These are phyloP conservation scores for Corythoichthys intestinalis DNA, from an alignment of 2,113 vertebrate species.

Conservation along the genomic window DNA sequence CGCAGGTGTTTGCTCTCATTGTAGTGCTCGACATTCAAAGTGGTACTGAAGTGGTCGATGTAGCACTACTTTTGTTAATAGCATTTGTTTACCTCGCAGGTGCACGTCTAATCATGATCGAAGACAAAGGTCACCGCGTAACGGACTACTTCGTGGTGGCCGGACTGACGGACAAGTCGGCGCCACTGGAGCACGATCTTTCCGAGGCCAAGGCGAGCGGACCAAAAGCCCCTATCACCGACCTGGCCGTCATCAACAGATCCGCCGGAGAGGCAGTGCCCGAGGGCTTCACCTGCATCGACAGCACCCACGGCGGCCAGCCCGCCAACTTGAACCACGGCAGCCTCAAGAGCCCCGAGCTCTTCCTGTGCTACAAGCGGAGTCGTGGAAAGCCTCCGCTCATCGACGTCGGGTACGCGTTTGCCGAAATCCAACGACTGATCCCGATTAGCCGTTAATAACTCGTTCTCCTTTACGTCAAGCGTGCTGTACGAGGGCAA, in stretches of 20 bases:
- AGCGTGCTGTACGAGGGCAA: slow-evolving; percentile 93
- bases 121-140: slow-evolving; percentile 95
- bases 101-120: slow-evolving; percentile 81
- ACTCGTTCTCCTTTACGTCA: slow-evolving; percentile 42
- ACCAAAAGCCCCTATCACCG: slow-evolving; percentile 92
- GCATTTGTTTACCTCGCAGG: slow-evolving; percentile 49
- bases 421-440: background rate
- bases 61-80: too few species aligned
- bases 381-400: slow-evolving; percentile 86
- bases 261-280: slow-evolving; percentile 90
- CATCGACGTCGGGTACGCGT: slow-evolving; percentile 87
- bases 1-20: slow-evolving; percentile 53
- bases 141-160: slow-evolving; percentile 98
- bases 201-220: slow-evolving; percentile 86
- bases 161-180: slow-evolving; percentile 88
- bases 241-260: slow-evolving; percentile 91
- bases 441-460: background rate
- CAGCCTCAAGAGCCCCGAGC: slow-evolving; percentile 94
- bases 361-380: slow-evolving; percentile 93
- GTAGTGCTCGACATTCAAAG: slow-evolving; percentile 11
- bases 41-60: background rate
- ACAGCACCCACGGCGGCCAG: slow-evolving; percentile 86
- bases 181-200: slow-evolving; percentile 88
- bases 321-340: slow-evolving; percentile 96
- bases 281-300: slow-evolving; percentile 93